Evolutionary conservation across 2,888 invertebrate species (phyloP), one percentile per base, ranked within the genome.

Genomic region (Ormyrus labotus): DNA sequence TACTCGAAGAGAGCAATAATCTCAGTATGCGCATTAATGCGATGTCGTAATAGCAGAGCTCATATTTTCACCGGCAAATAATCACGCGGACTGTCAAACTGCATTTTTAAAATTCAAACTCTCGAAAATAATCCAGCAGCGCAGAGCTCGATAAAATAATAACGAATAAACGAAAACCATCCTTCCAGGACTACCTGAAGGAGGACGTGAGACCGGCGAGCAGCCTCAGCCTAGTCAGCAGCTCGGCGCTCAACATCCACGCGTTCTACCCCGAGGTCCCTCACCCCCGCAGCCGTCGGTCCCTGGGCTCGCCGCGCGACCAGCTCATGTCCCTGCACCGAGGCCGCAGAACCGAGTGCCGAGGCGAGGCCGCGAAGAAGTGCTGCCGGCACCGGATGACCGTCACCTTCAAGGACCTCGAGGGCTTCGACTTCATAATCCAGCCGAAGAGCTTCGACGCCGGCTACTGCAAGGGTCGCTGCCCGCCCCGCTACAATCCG

Each of bases 361-460:
- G 91, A 53, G 92, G 92, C 63, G 89, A 92, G 0, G 92, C 34
- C 3, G 34, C 92, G 82, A 93, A 92, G 84, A 91, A 91, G 84
- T 95, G 95, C 86, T 95, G 95, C 86, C 92, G 95, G 11, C 94
- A 94, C 87, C 92, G 92, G 70, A 93, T 95, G 92, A 92, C 92
- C 68, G 94, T 95, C 0, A 92, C 92, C 63, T 95, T 95, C 87
- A 93, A 93, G 83, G 93, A 94, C 77, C 91, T 95, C 50, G 92
- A 93, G 82, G 94, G 93, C 45, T 93, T 93, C 87, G 93, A 93
- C 83, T 94, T 93, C 84, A 94, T 95, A 69, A 91, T 94, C 67
- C 93, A 94, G 83, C 95, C 95, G n/a, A 93, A 93, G 87, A 92
- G 91, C 13, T 95, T 95, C 87, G 94, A 95, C 87, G 95, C 95